phyloP scores from a whole-genome alignment of 2,113 vertebrate species.

The Oreochromis aureus region DNA sequence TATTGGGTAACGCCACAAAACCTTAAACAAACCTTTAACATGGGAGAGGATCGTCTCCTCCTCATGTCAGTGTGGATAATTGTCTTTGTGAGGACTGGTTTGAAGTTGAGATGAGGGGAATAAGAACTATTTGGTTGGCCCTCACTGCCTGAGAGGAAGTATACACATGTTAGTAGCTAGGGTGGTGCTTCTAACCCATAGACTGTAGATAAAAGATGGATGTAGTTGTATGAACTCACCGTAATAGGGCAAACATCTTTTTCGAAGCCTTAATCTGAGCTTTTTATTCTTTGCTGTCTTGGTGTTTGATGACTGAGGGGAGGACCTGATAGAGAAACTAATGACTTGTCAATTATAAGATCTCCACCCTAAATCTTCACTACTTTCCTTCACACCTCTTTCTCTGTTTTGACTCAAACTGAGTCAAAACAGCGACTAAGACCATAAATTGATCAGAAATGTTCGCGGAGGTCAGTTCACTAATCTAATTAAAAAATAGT shows the following conservation, averaged over 20 bases:
- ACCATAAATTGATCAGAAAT: neutral
- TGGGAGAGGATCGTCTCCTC: neutral
- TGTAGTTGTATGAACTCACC: neutral
- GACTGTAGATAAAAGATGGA: neutral
- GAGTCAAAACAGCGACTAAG: neutral
- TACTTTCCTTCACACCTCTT: neutral
- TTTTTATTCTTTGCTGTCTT: neutral
- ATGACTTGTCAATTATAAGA: neutral
- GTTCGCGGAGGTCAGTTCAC: fast-evolving
- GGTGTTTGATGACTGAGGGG: neutral
- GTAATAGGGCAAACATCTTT: neutral
- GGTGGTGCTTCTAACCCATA: fast-evolving
- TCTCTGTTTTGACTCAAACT: neutral
- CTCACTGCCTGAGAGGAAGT: neutral
- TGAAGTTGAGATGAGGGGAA: neutral
- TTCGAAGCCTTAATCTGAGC: neutral
- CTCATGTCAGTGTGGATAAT: neutral
- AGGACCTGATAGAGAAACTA: fast-evolving
- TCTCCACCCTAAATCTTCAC: neutral
- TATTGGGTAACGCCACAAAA: neutral
- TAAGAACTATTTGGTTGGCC: neutral
- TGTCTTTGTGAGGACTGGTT: neutral
- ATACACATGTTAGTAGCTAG: fast-evolving
- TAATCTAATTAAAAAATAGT: neutral
- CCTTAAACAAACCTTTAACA: neutral